Evolutionary conservation across 2,113 vertebrate genomes (phyloP).

Genomic region (Lycocorax pyrrhopterus): DNA sequence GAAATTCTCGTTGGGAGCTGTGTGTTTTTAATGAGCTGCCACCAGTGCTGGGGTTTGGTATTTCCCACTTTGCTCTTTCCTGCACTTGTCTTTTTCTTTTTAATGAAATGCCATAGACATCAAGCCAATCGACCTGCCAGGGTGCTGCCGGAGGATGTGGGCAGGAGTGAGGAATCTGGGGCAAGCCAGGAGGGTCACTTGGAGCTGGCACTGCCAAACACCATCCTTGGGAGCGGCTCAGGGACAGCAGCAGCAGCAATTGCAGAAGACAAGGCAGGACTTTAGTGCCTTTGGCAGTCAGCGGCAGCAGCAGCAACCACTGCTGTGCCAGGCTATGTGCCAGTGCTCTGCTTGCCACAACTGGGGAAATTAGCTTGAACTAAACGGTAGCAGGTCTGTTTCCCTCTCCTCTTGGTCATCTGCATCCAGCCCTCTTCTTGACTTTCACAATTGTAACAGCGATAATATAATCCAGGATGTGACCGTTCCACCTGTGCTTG

Average conservation of each 20-base stretch:
- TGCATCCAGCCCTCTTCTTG: neutral
- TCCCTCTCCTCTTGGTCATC: neutral
- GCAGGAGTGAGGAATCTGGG: neutral
- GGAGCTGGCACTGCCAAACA: neutral
- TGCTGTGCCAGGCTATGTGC: neutral
- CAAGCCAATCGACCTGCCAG: neutral
- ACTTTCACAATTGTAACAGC: neutral
- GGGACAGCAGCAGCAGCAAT: neutral
- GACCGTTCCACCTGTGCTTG: rapidly evolving
- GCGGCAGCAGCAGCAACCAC: neutral
- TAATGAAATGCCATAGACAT: neutral
- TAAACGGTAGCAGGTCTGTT: neutral
- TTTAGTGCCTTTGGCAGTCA: neutral
- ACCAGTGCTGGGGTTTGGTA: neutral
- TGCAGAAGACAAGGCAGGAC: neutral
- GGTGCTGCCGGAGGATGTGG: rapidly evolving
- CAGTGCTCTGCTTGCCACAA: neutral
- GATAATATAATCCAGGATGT: neutral
- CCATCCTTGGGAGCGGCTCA: neutral
- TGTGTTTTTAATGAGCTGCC: neutral
- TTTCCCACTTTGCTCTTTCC: neutral
- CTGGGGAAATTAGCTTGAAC: neutral
- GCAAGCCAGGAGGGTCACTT: neutral
- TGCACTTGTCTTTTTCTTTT: neutral
- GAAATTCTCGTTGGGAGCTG: neutral